Base-by-base conservation (phyloP, 2,888 invertebrate species). In the Tipula confusa region DNA sequence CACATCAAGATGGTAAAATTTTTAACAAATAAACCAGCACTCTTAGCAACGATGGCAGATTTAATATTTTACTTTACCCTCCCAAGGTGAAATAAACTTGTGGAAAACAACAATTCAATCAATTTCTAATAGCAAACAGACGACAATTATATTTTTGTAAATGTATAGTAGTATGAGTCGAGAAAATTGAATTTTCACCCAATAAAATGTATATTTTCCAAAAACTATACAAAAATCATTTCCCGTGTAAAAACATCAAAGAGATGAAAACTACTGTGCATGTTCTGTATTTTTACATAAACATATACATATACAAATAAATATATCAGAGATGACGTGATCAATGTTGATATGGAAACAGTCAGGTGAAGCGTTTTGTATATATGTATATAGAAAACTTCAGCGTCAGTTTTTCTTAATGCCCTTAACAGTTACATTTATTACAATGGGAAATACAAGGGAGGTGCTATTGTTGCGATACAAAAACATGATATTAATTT, bases 111-210 rank as follows among this genome's bases (percentile, higher is more conserved):
- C 15, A 43, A 43, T 24, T 24, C 64, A 64, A 64, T 64, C 64
- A 64, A 64, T 64, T 64, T 64, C 18, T 64, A 64, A 64, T 64
- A 64, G 64, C 64, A 24, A 2, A 24, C 64, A 64, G 24, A 24
- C 64, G 64, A 64, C 64, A 24, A 43, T 64, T 24, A 24, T 64
- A 48, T 18, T 11, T 13, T 0, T 43, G 15, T n/a, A n/a, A n/a
- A n/a, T 38, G 38, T 64, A 64, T 13, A 64, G n/a, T 43, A 43
- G 43, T 18, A 24, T 24, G 64, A 64, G 64, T 24, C 18, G 24
- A 64, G 18, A 64, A 64, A 64, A 64, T 64, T 64, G 64, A 64
- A 64, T 64, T 48, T 64, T 11, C 64, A 64, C 64, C 64, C 64
- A 18, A 64, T 64, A 64, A 64, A 64, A 64, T 64, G 24, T 24